phyloP scores from a whole-genome alignment of 2,797 vertebrate genomes.

The Paratrypauchen microcephalus region DNA sequence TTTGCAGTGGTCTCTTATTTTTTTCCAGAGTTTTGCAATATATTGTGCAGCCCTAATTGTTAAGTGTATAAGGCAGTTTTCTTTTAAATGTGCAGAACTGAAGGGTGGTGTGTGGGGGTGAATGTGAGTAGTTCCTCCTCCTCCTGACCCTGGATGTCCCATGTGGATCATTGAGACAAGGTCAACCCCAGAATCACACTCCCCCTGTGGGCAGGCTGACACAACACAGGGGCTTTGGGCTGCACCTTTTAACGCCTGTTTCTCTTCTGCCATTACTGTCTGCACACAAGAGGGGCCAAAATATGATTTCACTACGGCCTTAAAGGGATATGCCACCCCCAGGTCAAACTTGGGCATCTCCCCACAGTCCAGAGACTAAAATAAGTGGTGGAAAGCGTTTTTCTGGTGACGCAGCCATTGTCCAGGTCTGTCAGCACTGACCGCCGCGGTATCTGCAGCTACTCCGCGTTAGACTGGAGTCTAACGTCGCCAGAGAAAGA shows the following conservation, averaged over 20 bases:
- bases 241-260: constrained; percentile 1
- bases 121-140: constrained; percentile 15
- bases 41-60: too few relatives aligned
- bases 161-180: constrained; percentile 56
- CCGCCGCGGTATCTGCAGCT: too few relatives aligned
- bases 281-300: neutral
- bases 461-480: too few relatives aligned
- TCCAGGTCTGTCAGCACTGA: too few relatives aligned
- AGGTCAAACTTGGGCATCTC: too few relatives aligned
- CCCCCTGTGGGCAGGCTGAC: constrained; percentile 37
- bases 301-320: neutral
- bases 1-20: too few relatives aligned
- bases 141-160: constrained; percentile 34
- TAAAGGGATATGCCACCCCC: too few relatives aligned
- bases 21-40: too few relatives aligned
- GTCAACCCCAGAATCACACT: constrained; percentile 49
- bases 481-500: too few relatives aligned
- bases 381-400: too few relatives aligned
- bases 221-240: constrained; percentile 22
- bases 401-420: too few relatives aligned
- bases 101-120: constrained; percentile 19
- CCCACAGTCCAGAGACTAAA: too few relatives aligned
- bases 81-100: constrained; percentile 42
- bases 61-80: neutral
- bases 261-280: neutral